These are phyloP conservation scores for Patiria miniata DNA, from an alignment of 35 echinoderm and acorn worm genomes.

Conservation along the genomic window DNA sequence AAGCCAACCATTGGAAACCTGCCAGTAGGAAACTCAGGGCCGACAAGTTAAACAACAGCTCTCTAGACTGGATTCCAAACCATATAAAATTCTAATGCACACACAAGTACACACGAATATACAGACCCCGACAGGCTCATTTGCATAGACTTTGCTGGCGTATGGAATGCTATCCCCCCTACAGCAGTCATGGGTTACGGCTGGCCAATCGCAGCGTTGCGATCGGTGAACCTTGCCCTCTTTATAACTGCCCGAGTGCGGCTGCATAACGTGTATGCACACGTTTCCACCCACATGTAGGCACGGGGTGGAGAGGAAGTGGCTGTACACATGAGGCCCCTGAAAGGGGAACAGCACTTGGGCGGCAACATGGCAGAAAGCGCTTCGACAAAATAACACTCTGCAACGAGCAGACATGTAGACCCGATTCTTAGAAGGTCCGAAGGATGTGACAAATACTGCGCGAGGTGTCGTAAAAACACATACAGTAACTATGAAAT, in stretches of 20 bases:
- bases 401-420: too few relatives aligned
- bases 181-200: background rate
- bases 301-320: background rate
- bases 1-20: too few relatives aligned
- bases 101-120: background rate
- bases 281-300: background rate
- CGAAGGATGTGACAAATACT: too few relatives aligned
- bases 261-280: background rate
- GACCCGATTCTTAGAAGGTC: too few relatives aligned
- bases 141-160: background rate
- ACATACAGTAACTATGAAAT: too few relatives aligned
- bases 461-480: too few relatives aligned
- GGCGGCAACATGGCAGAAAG: constrained; percentile 5
- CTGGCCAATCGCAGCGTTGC: background rate
- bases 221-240: constrained; percentile 29
- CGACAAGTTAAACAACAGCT: too few relatives aligned
- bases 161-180: background rate
- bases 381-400: too few relatives aligned
- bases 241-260: background rate
- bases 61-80: too few relatives aligned
- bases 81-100: too few relatives aligned
- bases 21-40: too few relatives aligned
- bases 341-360: background rate
- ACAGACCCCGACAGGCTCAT: constrained; percentile 3
- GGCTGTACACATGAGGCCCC: constrained; percentile 9